These are phyloP conservation scores for Ophion costatus DNA, from an alignment of 2,888 invertebrate genomes.

Conservation along the genomic window DNA sequence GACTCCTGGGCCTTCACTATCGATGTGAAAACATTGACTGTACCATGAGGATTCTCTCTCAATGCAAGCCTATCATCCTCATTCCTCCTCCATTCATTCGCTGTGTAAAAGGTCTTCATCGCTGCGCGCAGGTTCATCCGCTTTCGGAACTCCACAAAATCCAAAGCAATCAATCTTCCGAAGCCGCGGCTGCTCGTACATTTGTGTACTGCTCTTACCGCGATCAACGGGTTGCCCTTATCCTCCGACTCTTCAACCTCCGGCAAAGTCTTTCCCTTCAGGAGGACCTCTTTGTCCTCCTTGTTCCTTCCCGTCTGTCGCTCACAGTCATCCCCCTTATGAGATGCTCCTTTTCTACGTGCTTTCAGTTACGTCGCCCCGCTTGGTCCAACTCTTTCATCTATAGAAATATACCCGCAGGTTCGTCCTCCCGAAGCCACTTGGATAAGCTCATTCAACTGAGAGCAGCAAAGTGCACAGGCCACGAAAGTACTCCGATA, in stretches of 20 bases:
- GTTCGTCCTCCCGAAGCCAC: slow-evolving; percentile 29
- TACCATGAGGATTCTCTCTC: neutral
- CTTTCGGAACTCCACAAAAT: slow-evolving; percentile 64
- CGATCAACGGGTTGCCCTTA: slow-evolving; percentile 20
- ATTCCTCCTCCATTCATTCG: slow-evolving; percentile 34
- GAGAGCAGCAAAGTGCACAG: neutral
- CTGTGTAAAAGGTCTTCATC: slow-evolving; percentile 41
- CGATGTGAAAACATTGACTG: slow-evolving; percentile 37
- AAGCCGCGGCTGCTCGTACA: slow-evolving; percentile 45
- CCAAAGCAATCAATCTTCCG: slow-evolving; percentile 75
- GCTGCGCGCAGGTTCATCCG: slow-evolving; percentile 36
- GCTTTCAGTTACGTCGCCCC: slow-evolving; percentile 15
- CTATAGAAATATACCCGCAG: slow-evolving; percentile 20
- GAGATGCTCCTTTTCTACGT: slow-evolving; percentile 13
- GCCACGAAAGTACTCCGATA: slow-evolving; percentile 18
- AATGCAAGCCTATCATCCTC: slow-evolving; percentile 23
- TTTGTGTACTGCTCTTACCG: slow-evolving; percentile 37
- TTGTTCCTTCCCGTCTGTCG: neutral
- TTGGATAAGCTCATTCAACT: slow-evolving; percentile 32
- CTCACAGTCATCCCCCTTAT: neutral
- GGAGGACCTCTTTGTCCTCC: slow-evolving; percentile 12
- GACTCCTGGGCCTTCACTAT: neutral
- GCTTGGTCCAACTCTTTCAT: neutral
- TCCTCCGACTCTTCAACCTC: slow-evolving; percentile 23
- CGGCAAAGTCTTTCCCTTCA: neutral